Conservation (phyloP, 2,888 invertebrate genomes). For the Caradrina kadenii region DNA sequence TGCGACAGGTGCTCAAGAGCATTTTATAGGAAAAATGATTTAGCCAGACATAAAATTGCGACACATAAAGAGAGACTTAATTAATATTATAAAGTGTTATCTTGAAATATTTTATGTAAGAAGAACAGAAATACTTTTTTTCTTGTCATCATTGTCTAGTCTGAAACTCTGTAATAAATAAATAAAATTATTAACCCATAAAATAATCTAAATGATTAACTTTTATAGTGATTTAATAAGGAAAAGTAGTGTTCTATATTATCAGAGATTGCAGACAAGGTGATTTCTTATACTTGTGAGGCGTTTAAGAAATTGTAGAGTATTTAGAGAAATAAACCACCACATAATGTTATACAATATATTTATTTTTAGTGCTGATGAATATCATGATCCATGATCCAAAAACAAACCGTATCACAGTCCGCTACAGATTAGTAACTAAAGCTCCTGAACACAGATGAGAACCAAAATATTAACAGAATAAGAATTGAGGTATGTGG, state of each 20-base stretch:
- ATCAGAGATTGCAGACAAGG: neutral
- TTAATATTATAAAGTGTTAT: constrained; percentile 27
- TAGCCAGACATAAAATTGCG: constrained; percentile 81
- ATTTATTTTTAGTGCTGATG: constrained; percentile 81
- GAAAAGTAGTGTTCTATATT: neutral
- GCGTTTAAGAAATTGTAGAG: neutral
- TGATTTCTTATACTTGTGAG: neutral
- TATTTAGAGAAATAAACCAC: constrained; percentile 33
- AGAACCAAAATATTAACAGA: constrained; percentile 56
- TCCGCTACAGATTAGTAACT: constrained; percentile 72
- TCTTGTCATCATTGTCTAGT: constrained; percentile 44
- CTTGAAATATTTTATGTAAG: constrained; percentile 15
- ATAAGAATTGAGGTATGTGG: constrained; percentile 57
- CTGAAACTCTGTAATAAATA: constrained; percentile 17
- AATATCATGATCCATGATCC: constrained; percentile 77
- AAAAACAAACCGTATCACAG: constrained; percentile 79
- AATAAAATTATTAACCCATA: neutral
- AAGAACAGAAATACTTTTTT: constrained; percentile 34
- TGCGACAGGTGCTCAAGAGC: constrained; percentile 83
- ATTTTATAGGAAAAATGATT: constrained; percentile 85
- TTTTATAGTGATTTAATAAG: too few species aligned
- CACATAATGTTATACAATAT: constrained; percentile 74
- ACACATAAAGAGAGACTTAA: constrained; percentile 80
- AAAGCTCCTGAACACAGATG: constrained; percentile 66
- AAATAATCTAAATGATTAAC: too few species aligned